Base-by-base conservation (phyloP, 2,113 vertebrate genomes). In the Oryzias melastigma region DNA sequence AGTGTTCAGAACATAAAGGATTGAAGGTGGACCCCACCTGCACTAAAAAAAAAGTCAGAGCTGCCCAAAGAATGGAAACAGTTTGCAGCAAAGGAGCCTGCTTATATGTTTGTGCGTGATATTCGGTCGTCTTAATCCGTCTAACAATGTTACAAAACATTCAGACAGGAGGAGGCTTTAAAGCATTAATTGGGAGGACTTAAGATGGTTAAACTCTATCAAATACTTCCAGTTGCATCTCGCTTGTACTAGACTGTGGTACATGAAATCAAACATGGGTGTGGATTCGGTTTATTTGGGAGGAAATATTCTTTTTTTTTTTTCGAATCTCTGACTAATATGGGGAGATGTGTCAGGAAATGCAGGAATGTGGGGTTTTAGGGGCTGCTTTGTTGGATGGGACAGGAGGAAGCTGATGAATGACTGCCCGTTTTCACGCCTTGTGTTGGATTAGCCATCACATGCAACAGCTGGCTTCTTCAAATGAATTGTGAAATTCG, bases 111-210 rank as follows among this genome's bases (percentile, higher is more conserved):
- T 84, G 78, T 85, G 81, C 78, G 71, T 87, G 85, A 91, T 86
- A 88, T 89, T 90, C 88, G 78, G 80, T 83, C 75, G 73, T 78
- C 73, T 75, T 90, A 91, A 91, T 89, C 87, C 89, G 84, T 87
- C 86, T 85, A 83, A 89, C 85, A 89, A 87, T 82, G 86, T 90
- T 88, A 82, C 87, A 85, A 87, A 90, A 89, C 85, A 89, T 85
- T 85, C 87, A 85, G 89, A 88, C 88, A 89, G 80, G 80, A 84
- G 81, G 77, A 85, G 86, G 86, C 75, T 86, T 90, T 88, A 81
- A 80, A 80, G 83, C 83, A 67, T 78, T 87, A 85, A 89, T 89
- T 87, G 83, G 83, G 71, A 68, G 82, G 81, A 81, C 81, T 85
- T 87, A 85, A 35, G 47, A 59, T 42, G 67, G 78, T 74, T 64